phyloP scores from a whole-genome alignment of 2,113 vertebrate species.

The Picathartes gymnocephalus region DNA sequence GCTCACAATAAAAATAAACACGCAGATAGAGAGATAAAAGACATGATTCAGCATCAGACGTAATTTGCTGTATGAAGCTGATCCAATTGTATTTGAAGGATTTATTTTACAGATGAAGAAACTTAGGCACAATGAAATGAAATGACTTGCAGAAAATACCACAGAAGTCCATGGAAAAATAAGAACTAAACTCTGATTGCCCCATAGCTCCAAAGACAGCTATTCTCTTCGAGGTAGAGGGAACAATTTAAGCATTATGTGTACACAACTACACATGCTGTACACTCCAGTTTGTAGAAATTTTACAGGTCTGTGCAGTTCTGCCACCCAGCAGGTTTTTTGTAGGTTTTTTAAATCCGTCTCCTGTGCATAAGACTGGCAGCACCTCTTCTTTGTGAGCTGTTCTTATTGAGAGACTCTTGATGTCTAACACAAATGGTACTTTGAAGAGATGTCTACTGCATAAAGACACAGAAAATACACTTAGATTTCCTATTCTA shows the following conservation, averaged over 20 bases:
- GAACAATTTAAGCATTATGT: rapidly evolving
- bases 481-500: background rate
- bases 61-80: constrained; percentile 59
- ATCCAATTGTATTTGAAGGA: constrained; percentile 55
- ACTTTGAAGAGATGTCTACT: background rate
- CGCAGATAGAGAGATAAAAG: constrained; percentile 54
- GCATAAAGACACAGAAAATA: background rate
- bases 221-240: background rate
- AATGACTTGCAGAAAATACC: constrained; percentile 39
- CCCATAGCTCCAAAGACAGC: background rate
- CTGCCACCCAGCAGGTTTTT: background rate
- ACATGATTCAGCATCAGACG: constrained; percentile 59
- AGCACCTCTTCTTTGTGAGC: background rate
- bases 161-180: background rate
- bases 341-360: background rate
- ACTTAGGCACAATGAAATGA: constrained; percentile 18
- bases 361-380: background rate
- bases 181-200: background rate
- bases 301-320: background rate
- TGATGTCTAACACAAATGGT: background rate
- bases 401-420: background rate
- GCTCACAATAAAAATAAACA: constrained; percentile 53
- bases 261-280: background rate
- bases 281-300: background rate
- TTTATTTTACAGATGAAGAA: constrained; percentile 60